These are phyloP conservation scores for Labeo rohita DNA, from an alignment of 2,113 vertebrate genomes.

Conservation along the genomic window DNA sequence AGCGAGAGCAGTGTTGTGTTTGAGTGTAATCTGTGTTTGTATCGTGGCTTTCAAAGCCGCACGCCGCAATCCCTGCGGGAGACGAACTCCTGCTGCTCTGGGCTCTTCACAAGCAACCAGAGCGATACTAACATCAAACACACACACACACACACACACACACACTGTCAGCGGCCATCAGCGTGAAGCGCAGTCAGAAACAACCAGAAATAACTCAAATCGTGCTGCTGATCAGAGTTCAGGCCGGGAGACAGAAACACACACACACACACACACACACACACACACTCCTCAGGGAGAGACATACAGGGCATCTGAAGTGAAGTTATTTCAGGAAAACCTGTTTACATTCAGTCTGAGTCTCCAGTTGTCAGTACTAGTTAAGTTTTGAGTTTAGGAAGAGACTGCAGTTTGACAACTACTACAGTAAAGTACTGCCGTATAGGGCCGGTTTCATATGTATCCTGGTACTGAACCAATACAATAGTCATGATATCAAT, in stretches of 20 bases:
- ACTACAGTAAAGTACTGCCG: not conserved
- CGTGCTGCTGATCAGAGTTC: slow-evolving; percentile 28
- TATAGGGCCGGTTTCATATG: not conserved
- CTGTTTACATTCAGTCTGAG: not conserved
- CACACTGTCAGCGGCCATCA: slow-evolving; percentile 12
- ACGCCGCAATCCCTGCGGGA: not conserved
- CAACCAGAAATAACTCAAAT: slow-evolving; percentile 14
- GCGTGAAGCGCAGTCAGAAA: slow-evolving; percentile 3
- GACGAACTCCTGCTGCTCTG: not conserved
- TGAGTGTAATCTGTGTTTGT: not conserved
- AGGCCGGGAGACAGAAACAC: slow-evolving; percentile 5
- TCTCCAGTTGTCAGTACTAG: too few relatives aligned
- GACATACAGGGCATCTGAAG: not conserved
- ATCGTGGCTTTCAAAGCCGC: not conserved
- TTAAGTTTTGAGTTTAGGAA: not conserved
- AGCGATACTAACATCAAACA: too few relatives aligned
- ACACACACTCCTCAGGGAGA: not conserved
- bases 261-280: slow-evolving; percentile 35
- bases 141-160: not conserved
- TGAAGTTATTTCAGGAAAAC: not conserved
- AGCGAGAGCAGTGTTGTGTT: not conserved
- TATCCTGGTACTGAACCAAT: not conserved
- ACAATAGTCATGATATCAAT: not conserved
- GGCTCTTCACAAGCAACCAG: not conserved
- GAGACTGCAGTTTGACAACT: not conserved